Percentiles rank a stretch among this genome's conserved stretches.
Evolutionary conservation across 1,140 invertebrate genomes (phyloP).

Genomic region (Diachasmimorpha longicaudata): DNA sequence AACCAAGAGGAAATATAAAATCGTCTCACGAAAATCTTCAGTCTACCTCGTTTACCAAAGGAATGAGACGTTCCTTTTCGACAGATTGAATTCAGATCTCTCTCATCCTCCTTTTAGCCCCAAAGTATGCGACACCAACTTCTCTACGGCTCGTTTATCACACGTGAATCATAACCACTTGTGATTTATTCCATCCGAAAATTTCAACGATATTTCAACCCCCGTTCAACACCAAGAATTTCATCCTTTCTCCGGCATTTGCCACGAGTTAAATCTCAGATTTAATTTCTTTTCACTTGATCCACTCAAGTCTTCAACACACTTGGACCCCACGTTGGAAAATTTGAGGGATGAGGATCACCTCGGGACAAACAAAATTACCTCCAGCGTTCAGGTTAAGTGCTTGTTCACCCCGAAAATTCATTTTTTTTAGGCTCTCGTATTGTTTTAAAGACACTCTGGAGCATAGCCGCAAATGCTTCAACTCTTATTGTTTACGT

Average conservation of each 20-base stretch:
- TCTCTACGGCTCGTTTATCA: not conserved
- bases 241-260: not conserved
- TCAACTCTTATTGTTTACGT: slow-evolving; percentile 11
- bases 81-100: slow-evolving; percentile 6
- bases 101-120: not conserved
- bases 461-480: not conserved
- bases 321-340: too few relatives aligned
- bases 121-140: not conserved
- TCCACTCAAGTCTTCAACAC: too few relatives aligned
- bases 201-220: not conserved
- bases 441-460: not conserved
- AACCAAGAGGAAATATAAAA: not conserved
- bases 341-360: not conserved
- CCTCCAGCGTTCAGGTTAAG: not conserved
- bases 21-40: not conserved
- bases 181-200: not conserved
- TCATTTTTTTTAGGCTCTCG: not conserved
- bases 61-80: not conserved
- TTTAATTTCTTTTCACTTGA: not conserved
- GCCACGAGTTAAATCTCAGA: not conserved
- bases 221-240: not conserved
- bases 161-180: not conserved
- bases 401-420: not conserved
- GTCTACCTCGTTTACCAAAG: not conserved
- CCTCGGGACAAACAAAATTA: not conserved